These are phyloP conservation scores for Willisornis vidua DNA, from an alignment of 2,113 vertebrate species.

Conservation along the genomic window DNA sequence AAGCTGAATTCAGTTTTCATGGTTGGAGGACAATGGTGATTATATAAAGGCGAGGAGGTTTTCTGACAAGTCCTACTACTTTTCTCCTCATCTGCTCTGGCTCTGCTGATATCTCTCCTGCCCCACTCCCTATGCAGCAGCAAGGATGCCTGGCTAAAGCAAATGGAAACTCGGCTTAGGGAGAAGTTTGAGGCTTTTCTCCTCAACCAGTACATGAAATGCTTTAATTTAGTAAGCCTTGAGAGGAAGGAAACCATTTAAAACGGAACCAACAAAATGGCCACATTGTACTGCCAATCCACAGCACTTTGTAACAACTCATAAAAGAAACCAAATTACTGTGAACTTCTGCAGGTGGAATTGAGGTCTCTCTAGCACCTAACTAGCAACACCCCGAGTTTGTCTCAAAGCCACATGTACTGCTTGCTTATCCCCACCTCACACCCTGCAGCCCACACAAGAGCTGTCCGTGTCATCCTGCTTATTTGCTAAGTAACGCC, in stretches of 20 bases:
- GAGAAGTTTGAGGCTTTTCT: background rate
- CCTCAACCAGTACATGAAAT: background rate
- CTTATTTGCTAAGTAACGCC: slow-evolving; percentile 32
- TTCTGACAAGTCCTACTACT: background rate
- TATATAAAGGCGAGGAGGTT: slow-evolving; percentile 20
- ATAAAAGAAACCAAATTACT: background rate
- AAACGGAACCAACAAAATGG: slow-evolving; percentile 3
- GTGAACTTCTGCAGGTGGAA: background rate
- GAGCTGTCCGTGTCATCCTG: slow-evolving; percentile 1
- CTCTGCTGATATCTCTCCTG: background rate
- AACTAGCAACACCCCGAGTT: background rate
- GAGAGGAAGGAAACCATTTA: background rate
- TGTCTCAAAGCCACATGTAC: background rate
- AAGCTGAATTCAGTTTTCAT: background rate
- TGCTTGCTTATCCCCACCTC: slow-evolving; percentile 17
- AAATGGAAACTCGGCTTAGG: background rate
- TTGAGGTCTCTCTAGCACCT: background rate
- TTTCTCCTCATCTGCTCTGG: background rate
- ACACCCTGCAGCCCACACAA: slow-evolving; percentile 28
- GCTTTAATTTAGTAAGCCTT: background rate
- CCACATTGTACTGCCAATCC: background rate
- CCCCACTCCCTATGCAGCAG: background rate
- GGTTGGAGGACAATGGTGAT: background rate
- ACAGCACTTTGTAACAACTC: background rate
- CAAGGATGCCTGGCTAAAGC: background rate